Evolutionary conservation across 2,797 vertebrate genomes (phyloP).

Genomic region (Psittacula echo): DNA sequence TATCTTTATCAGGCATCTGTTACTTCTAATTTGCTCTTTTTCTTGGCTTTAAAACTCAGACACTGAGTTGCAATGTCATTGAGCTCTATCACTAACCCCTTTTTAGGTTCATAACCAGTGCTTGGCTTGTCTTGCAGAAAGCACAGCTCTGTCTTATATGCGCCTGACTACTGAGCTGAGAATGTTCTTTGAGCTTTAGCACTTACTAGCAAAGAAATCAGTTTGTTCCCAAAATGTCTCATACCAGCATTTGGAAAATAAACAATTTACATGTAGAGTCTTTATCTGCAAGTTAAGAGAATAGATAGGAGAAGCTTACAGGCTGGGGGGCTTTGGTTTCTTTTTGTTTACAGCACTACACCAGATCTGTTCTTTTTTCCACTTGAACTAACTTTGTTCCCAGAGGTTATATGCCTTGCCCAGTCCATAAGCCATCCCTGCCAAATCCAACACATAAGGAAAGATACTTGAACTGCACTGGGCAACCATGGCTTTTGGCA

Average conservation of each 20-base stretch:
- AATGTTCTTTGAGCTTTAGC: neutral
- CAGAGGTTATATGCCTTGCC: neutral
- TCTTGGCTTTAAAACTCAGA: neutral
- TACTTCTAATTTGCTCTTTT: neutral
- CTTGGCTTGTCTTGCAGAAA: neutral
- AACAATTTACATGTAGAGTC: neutral
- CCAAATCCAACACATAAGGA: neutral
- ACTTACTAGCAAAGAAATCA: neutral
- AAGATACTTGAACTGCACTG: neutral
- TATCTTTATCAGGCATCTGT: neutral
- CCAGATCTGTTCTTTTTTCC: neutral
- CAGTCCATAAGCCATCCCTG: neutral
- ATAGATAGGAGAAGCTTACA: neutral
- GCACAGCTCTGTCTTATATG: neutral
- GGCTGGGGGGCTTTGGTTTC: neutral
- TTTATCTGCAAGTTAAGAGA: neutral
- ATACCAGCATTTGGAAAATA: neutral
- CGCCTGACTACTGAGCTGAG: neutral
- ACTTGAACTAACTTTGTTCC: neutral
- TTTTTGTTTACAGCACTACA: neutral
- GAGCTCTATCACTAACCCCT: neutral
- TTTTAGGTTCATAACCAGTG: neutral
- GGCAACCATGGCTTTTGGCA: neutral
- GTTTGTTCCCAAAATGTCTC: neutral
- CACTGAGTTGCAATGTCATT: neutral